Conservation (phyloP, 2,113 vertebrate species). For the Bufo bufo region DNA sequence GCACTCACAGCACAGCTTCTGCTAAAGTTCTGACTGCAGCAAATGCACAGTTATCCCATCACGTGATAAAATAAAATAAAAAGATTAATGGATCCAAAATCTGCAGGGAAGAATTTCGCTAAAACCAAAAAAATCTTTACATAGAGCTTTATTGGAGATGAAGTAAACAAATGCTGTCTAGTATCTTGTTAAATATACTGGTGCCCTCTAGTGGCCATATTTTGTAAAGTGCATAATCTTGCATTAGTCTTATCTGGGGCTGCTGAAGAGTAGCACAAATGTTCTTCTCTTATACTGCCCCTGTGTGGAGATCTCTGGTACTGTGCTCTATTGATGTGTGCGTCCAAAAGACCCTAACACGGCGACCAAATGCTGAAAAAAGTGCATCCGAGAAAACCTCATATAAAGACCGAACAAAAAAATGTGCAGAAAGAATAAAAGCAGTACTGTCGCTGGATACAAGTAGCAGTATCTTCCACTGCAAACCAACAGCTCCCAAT, state of each 20-base stretch:
- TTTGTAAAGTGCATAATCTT: background rate
- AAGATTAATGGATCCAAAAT: background rate
- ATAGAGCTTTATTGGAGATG: background rate
- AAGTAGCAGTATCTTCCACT: no score
- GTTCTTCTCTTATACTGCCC: background rate
- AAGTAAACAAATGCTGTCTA: background rate
- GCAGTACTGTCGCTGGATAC: no score
- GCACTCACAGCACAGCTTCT: background rate
- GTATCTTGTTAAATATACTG: background rate
- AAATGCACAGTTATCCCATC: no score
- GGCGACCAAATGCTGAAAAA: no score
- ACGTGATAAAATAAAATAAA: no score
- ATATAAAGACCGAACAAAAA: no score
- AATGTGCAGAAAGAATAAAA: no score
- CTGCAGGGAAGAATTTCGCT: background rate
- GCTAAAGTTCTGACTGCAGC: no score
- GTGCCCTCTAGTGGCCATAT: slow-evolving; percentile 28
- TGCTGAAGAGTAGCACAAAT: background rate
- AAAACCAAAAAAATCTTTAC: background rate
- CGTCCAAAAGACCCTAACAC: no score
- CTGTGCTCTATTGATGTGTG: background rate
- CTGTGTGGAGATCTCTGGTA: background rate
- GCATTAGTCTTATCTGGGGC: background rate
- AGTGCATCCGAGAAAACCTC: no score
- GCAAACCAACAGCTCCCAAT: no score